Base-by-base conservation (phyloP, 2,888 invertebrate species). In the Chrysolina oricalcia region DNA sequence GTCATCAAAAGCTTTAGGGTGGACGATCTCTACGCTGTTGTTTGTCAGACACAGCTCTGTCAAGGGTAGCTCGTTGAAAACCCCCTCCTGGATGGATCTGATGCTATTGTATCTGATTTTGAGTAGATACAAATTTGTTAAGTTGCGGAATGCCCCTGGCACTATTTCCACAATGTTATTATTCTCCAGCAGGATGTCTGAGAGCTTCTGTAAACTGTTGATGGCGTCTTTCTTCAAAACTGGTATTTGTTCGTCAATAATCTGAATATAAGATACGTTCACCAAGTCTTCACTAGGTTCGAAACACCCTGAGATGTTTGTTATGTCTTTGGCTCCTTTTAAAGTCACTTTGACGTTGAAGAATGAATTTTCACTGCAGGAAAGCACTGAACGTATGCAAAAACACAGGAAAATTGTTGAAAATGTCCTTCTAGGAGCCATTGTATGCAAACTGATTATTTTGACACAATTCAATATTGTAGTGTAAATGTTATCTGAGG, bases 291-390 rank as follows among this genome's bases (percentile, higher is more conserved):
- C 76, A 65, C 72, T 79, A 3, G 86, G 85, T 59, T 84, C 81
- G 64, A 87, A 84, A 78, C 87, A 87, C 27, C 87, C 87, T 43
- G 81, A 83, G 19, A 87, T 83, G 17, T 78, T 81, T 72, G 84
- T 84, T 10, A 84, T 69, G 40, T 85, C 84, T 63, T 84, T 85
- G 6, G 83, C 85, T 63, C 87, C 86, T 21, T 81, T 83, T 23
- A 86, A 76, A 1, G 86, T 87, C 11, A 87, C 85, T 15, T 83
- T 83, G 10, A 83, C 83, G 70, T 85, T 83, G 46, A 81, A 74
- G 73, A 87, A 87, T 11, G 85, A 85, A n/a, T 77, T 69, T 65
- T 82, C 82, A 50, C 82, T 80, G 56, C 85, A 85, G 46, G 73
- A 62, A 13, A 17, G 21, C 27, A 65, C 73, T 3, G 17, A 19